Conservation (phyloP, 2,888 invertebrate species). For the Tetragnatha montana region DNA sequence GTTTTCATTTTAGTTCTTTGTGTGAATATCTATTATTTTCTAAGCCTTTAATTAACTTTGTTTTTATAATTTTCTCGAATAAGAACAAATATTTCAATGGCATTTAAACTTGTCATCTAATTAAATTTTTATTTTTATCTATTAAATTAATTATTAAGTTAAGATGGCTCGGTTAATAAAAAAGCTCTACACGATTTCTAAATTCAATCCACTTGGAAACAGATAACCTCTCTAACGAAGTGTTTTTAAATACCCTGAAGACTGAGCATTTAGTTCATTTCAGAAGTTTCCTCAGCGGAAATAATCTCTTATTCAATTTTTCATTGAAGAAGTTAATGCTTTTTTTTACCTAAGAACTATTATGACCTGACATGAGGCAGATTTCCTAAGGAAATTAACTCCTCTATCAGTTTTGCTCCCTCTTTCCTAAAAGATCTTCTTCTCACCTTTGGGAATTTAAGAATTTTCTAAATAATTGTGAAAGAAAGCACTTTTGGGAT, state of each 20-base stretch:
- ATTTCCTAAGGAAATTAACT: not conserved
- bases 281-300: not conserved
- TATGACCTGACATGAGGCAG: not conserved
- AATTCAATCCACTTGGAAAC: too few species aligned
- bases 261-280: not conserved
- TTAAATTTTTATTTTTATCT: too few species aligned
- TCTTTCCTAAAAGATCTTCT: not conserved
- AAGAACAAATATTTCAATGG: too few species aligned
- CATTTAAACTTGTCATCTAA: too few species aligned
- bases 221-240: not conserved
- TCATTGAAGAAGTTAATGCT: not conserved
- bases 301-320: not conserved
- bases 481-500: conserved; percentile 26
- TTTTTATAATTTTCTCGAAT: too few species aligned
- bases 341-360: not conserved
- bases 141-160: too few species aligned
- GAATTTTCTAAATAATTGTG: conserved; percentile 9
- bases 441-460: not conserved
- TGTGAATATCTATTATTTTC: too few species aligned
- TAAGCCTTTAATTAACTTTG: too few species aligned
- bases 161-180: too few species aligned
- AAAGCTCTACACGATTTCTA: too few species aligned
- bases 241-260: not conserved
- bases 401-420: not conserved
- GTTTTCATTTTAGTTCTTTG: too few species aligned